A percentile compares a stretch with the other conserved stretches of the same genome.
Evolutionary conservation across 2,113 vertebrate species (phyloP).

Genomic region (Eptatretus burgeri): DNA sequence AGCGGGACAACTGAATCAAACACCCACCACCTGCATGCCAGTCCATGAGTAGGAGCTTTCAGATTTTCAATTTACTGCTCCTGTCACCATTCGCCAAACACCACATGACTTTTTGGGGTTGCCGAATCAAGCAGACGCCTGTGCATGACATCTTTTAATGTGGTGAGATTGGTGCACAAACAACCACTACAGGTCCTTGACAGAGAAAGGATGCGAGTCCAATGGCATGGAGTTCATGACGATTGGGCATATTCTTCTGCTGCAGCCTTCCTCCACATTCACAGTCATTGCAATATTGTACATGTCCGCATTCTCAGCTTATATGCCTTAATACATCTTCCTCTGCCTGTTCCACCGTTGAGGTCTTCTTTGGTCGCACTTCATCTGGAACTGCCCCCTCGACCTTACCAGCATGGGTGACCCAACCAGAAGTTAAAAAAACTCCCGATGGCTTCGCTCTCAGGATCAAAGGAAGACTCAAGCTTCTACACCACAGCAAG

Average conservation of each 20-base stretch:
- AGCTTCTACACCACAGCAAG: background rate
- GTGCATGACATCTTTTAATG: background rate
- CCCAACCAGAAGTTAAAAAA: background rate
- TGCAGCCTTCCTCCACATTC: conserved; percentile 5
- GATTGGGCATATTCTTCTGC: too few species aligned
- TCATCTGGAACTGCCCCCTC: background rate
- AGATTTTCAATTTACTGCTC: background rate
- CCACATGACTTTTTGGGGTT: background rate
- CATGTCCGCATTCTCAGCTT: too few species aligned
- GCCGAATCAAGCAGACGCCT: background rate
- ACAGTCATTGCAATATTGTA: background rate
- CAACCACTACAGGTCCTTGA: background rate
- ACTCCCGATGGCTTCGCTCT: background rate
- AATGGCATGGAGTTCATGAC: conserved; percentile 6
- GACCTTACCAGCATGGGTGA: background rate
- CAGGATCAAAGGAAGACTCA: background rate
- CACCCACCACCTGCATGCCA: too few species aligned
- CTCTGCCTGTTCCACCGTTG: conserved; percentile 2
- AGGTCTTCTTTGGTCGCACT: background rate
- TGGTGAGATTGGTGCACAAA: conserved; percentile 5
- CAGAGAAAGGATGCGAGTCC: background rate
- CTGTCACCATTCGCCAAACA: background rate
- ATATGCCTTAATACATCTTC: background rate
- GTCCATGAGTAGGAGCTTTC: background rate
- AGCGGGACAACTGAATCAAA: too few species aligned